phyloP scores from a whole-genome alignment of 2,888 invertebrate genomes.

The Drosophila austrosaltans region DNA sequence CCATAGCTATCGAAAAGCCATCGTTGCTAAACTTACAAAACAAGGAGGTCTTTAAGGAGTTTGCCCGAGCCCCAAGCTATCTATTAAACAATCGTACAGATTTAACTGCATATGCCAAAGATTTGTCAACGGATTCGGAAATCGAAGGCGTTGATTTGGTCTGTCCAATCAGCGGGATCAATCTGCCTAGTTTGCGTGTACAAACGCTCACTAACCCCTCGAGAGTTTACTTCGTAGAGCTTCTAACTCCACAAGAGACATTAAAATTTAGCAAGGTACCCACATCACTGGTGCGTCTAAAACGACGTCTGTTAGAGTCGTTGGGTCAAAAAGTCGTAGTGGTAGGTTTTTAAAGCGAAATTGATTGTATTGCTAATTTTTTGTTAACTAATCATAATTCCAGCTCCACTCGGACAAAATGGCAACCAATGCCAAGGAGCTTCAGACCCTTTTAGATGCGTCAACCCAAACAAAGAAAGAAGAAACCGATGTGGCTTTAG shows the following conservation, averaged over 20 bases:
- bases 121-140: slow-evolving; percentile 59
- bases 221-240: slow-evolving; percentile 70
- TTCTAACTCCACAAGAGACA: slow-evolving; percentile 73
- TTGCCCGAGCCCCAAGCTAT: slow-evolving; percentile 70
- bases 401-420: slow-evolving; percentile 59
- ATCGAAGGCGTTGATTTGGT: slow-evolving; percentile 68
- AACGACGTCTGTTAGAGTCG: slow-evolving; percentile 72
- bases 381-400: background rate
- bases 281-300: slow-evolving; percentile 73
- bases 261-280: slow-evolving; percentile 74
- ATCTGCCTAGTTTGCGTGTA: slow-evolving; percentile 79
- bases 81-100: slow-evolving; percentile 67
- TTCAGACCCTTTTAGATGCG: slow-evolving; percentile 50
- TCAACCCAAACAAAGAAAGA: background rate
- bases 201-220: slow-evolving; percentile 49
- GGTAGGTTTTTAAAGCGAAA: slow-evolving; percentile 58
- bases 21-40: slow-evolving; percentile 51
- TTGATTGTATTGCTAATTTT: background rate
- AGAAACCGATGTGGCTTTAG: slow-evolving; percentile 29
- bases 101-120: slow-evolving; percentile 59
- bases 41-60: slow-evolving; percentile 60
- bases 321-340: slow-evolving; percentile 73
- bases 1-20: slow-evolving; percentile 80
- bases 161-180: slow-evolving; percentile 80
- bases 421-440: slow-evolving; percentile 53